Base-by-base conservation (phyloP, 2,797 vertebrate species). In the Anniella stebbinsi region DNA sequence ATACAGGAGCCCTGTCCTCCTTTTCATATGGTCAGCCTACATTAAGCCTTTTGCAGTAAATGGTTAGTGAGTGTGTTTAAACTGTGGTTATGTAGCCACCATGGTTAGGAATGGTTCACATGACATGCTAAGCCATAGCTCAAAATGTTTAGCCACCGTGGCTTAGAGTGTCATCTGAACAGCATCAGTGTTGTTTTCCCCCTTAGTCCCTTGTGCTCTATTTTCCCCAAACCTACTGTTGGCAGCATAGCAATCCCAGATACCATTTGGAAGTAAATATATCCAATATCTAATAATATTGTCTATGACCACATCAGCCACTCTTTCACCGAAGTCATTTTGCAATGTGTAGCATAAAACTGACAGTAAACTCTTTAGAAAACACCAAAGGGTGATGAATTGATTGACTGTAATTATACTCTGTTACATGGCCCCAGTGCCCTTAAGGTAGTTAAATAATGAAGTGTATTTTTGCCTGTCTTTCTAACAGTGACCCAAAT, bases 401-500 rank as follows among this genome's bases (percentile, higher is more conserved):
- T 51, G 21, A 76, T 28, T 86, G n/a, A 85, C 5, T 41, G 45
- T 17, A 77, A 57, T 48, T 80, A 48, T 73, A 63, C 7, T 41
- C 69, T 86, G 66, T 66, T 80, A 45, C n/a, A 33, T 18, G 38
- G 33, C 12, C 38, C 57, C 30, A 63, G 3, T 60, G 54, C 41
- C 21, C 41, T 86, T 60, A 60, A 78, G 30, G 30, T 45, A 51
- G 67, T 60, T 87, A 70, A 30, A 57, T 54, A 89, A 75, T 85
- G 76, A 84, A 36, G 30, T 17, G 12, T 1, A 73, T 21, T 2
- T 25, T 87, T 80, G 1, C 7, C 3, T 80, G 28, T 48, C n/a
- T 60, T 45, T 60, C 3, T 33, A 80, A 63, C n/a, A 90, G 38
- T 77, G 77, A 92, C 88, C 86, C 86, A 67, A 92, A 93, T 87